These are phyloP conservation scores for Archips crataeganus DNA, from an alignment of 2,888 invertebrate species.

Conservation along the genomic window DNA sequence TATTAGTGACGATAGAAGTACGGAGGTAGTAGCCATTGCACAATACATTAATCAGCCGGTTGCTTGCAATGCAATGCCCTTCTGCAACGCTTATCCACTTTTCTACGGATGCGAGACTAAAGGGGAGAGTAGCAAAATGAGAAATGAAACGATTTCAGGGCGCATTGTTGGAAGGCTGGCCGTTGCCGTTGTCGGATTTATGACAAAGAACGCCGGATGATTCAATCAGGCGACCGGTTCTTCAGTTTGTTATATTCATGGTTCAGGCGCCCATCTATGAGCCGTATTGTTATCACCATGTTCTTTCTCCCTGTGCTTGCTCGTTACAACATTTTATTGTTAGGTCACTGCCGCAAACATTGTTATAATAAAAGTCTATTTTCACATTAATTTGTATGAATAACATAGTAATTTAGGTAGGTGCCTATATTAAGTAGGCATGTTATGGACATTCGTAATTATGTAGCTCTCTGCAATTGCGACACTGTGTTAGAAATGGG, in stretches of 20 bases:
- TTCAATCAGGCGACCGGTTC: slow-evolving; percentile 81
- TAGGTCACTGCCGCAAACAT: slow-evolving; percentile 12
- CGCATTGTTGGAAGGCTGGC: slow-evolving; percentile 82
- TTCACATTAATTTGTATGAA: neutral
- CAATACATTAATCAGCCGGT: slow-evolving; percentile 81
- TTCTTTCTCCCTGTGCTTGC: slow-evolving; percentile 65
- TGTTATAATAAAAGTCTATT: neutral
- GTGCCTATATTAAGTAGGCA: too few relatives aligned
- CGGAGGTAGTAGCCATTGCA: slow-evolving; percentile 48
- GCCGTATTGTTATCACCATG: slow-evolving; percentile 76
- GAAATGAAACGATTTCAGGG: slow-evolving; percentile 85
- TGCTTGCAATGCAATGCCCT: slow-evolving; percentile 81
- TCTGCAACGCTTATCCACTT: slow-evolving; percentile 84
- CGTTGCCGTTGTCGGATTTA: slow-evolving; percentile 85
- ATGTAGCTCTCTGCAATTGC: neutral
- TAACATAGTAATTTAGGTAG: neutral
- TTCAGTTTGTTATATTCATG: slow-evolving; percentile 85
- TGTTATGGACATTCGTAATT: neutral
- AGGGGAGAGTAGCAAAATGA: slow-evolving; percentile 85
- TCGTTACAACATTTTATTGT: slow-evolving; percentile 40
- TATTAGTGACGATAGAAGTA: slow-evolving; percentile 18
- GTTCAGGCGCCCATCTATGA: slow-evolving; percentile 71
- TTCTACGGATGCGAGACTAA: slow-evolving; percentile 85
- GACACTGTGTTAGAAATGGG: slow-evolving; percentile 4
- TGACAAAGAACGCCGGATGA: slow-evolving; percentile 85